Evolutionary conservation across 2,888 invertebrate species (phyloP), one percentile per base, ranked within the genome.

Genomic region (Prosopocoilus inquinatus): DNA sequence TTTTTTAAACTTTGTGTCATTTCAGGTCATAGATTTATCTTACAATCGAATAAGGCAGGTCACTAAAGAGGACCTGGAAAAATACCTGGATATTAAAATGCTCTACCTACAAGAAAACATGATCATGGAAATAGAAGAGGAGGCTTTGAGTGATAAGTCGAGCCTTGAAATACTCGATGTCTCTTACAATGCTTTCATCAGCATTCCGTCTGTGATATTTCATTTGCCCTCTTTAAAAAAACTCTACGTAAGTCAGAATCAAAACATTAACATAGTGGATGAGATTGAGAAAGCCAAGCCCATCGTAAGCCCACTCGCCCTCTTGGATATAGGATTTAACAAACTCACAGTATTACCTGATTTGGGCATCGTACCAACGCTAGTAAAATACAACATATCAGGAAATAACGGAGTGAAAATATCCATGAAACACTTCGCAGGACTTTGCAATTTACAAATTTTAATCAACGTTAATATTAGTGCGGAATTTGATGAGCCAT

Each of bases 41-140:
- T 61, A 58, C 55, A 74, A 74, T 60, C 56, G 74, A 55, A 71
- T 74, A 20, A 66, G 71, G 46, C 70, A 68, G 64, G 38, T 74
- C 13, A 60, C 43, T 36, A 64, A 60, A 59, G 54, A 62, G 1
- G 72, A 74, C 55, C 59, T 74, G 50, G 58, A 46, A 28, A 61
- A 58, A 47, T 72, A 70, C 58, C 56, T 61, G 3, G 57, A 64
- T 56, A 51, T 74, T 46, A 66, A 66, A 46, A 66, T 70, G 35
- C 53, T 74, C 64, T 74, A 74, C 66, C 67, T 74, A 67, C 60
- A 58, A 12, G 74, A 74, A 47, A 74, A 74, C 45, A 50, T 68
- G 20, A 61, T 74, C 46, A 55, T 55, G 35, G 60, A 61, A n/a
- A 60, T 73, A 9, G 68, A 72, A 16, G 69, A 68, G n/a, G 66